Percentiles rank a stretch among this genome's conserved stretches.
Evolutionary conservation across 1,140 invertebrate genomes (phyloP).

Genomic region (Eriocheir sinensis): DNA sequence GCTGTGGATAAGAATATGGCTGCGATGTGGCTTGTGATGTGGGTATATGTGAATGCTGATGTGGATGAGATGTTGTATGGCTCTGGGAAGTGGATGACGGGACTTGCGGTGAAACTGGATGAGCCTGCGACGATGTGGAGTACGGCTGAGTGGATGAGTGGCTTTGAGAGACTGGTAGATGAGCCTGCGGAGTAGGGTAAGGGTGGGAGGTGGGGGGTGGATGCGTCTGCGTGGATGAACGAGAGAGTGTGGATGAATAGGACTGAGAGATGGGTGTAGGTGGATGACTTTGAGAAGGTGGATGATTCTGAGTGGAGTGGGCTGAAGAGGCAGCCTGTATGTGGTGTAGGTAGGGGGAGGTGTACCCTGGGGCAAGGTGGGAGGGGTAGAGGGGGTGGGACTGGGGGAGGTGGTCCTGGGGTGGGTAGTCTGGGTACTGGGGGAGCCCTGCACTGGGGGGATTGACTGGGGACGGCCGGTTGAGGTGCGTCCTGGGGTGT

Average conservation of each 20-base stretch:
- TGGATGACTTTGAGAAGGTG: constrained; percentile 38
- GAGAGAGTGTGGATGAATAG: background rate
- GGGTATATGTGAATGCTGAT: background rate
- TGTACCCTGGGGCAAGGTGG: constrained; percentile 5
- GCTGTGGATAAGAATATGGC: background rate
- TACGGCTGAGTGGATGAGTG: constrained; percentile 40
- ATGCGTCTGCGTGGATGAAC: background rate
- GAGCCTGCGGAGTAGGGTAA: background rate
- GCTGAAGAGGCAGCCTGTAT: background rate
- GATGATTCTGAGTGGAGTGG: background rate
- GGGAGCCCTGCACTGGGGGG: background rate
- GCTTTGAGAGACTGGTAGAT: background rate
- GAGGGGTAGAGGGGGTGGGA: background rate
- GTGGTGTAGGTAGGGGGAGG: constrained; percentile 41
- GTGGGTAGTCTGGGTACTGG: background rate
- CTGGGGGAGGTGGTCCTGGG: constrained; percentile 39
- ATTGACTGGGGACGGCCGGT: background rate
- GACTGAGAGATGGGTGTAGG: background rate
- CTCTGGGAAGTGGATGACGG: background rate
- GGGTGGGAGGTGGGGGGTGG: background rate
- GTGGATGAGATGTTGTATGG: background rate
- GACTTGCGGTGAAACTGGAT: constrained; percentile 25
- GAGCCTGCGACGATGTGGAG: constrained; percentile 3
- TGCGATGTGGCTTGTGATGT: constrained; percentile 51
- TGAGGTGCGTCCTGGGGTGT: background rate